Evolutionary conservation across 2,888 invertebrate genomes (phyloP).

Genomic region (Lycophotia porphyrea): DNA sequence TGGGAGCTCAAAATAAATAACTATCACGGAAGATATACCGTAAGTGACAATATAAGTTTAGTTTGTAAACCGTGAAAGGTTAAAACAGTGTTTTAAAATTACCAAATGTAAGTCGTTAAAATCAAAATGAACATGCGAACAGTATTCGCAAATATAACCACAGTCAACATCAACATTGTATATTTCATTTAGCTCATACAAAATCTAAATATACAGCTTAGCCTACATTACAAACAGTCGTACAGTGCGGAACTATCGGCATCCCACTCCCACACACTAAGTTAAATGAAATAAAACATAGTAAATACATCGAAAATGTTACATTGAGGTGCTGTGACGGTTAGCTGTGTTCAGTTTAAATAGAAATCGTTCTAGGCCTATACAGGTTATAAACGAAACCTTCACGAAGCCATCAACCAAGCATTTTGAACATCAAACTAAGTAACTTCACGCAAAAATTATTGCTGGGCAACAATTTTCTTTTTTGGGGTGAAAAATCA

Average conservation of each 20-base stretch:
- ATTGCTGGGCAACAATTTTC: too few species aligned
- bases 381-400: too few species aligned
- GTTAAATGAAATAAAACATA: constrained; percentile 71
- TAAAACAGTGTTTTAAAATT: too few species aligned
- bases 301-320: constrained; percentile 84
- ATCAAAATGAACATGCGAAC: constrained; percentile 58
- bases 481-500: too few species aligned
- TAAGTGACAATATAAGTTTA: too few species aligned
- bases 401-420: too few species aligned
- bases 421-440: too few species aligned
- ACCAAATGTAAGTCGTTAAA: background rate
- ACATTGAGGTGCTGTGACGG: constrained; percentile 49
- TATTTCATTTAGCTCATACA: constrained; percentile 87
- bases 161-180: constrained; percentile 80
- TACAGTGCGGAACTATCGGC: constrained; percentile 69
- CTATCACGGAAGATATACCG: too few species aligned
- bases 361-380: constrained; percentile 1
- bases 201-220: constrained; percentile 86
- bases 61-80: too few species aligned
- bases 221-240: constrained; percentile 79
- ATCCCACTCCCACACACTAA: constrained; percentile 60
- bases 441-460: too few species aligned
- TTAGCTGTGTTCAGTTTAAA: constrained; percentile 35
- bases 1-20: too few species aligned
- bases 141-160: constrained; percentile 60